Evolutionary conservation across 1,140 invertebrate species (phyloP), one percentile per base, ranked within the genome.

Genomic region (Drosophila pallidifrons): DNA sequence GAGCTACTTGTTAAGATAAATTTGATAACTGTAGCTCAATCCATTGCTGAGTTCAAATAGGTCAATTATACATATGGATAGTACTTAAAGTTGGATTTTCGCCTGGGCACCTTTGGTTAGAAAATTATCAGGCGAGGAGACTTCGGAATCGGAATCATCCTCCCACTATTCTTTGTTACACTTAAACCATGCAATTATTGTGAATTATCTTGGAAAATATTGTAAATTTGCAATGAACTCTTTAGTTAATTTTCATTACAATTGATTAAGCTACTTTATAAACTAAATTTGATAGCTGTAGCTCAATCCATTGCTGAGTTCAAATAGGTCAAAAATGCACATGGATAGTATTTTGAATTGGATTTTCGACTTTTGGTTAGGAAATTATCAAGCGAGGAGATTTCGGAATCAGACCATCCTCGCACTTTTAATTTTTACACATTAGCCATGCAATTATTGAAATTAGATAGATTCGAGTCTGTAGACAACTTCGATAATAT

Each of bases 331-430:
- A 20, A 20, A 20, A 20, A 20, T 20, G 3, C 20, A 20, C 3
- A 20, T 3, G 20, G 20, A 16, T 5, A 10, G 15, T 16, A 25
- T 55, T 4, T 41, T 30, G 38, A 52, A 20, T 25, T 35, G 20
- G 20, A 20, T 3, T 20, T 20, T 35, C 30, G 13, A 16, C 46
- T 95, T 92, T 95, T 95, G 25, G 95, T 95, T 71, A 95, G 93
- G 81, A 95, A 95, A 79, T 95, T 94, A 43, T 94, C 94, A 2
- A 94, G 94, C 80, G 95, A 95, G 64, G 95, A 95, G 58, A 95
- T 93, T 72, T 95, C 95, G 79, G 95, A 95, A 83, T 95, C 95
- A 57, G 94, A 94, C 94, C 94, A 90, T 94, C 94, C 75, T 93
- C 93, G 2, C 20, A 20, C 20, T 25, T 4, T 25, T 25, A 0